phyloP scores from a whole-genome alignment of 1,140 invertebrate species.

The Babylonia areolata region DNA sequence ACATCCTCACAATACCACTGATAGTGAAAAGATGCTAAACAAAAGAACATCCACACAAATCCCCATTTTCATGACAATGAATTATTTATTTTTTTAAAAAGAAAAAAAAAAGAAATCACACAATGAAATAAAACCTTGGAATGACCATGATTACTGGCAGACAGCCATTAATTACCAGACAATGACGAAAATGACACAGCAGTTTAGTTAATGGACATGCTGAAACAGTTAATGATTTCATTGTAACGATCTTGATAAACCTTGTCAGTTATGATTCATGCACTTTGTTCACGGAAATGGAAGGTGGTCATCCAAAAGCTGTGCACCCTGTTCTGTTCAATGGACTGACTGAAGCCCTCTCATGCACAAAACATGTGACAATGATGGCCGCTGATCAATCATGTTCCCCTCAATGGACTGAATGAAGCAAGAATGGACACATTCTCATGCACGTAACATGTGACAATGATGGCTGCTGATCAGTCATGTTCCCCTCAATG shows the following conservation, averaged over 20 bases:
- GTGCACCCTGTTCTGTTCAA: neutral
- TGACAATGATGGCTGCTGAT: too few species aligned
- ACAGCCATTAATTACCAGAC: neutral
- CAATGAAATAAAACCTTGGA: neutral
- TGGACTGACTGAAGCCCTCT: neutral
- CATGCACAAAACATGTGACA: neutral
- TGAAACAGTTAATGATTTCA: slow-evolving; percentile 1
- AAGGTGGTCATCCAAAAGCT: neutral
- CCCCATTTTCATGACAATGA: neutral
- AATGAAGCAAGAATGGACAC: neutral
- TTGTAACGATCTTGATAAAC: neutral
- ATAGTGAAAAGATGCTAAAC: too few species aligned
- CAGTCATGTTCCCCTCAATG: too few species aligned
- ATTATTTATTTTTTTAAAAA: neutral
- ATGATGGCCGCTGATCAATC: too few species aligned
- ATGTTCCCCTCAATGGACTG: too few species aligned
- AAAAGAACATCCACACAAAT: too few species aligned
- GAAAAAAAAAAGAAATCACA: neutral
- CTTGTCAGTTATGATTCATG: neutral
- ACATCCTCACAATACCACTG: too few species aligned
- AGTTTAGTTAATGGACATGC: slow-evolving; percentile 4
- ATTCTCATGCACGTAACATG: neutral
- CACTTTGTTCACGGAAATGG: neutral
- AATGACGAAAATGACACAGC: neutral
- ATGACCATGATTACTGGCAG: neutral